Percentiles rank a stretch among this genome's conserved stretches.
phyloP scores from a whole-genome alignment of 2,888 invertebrate species.

The Nowickia ferox region DNA sequence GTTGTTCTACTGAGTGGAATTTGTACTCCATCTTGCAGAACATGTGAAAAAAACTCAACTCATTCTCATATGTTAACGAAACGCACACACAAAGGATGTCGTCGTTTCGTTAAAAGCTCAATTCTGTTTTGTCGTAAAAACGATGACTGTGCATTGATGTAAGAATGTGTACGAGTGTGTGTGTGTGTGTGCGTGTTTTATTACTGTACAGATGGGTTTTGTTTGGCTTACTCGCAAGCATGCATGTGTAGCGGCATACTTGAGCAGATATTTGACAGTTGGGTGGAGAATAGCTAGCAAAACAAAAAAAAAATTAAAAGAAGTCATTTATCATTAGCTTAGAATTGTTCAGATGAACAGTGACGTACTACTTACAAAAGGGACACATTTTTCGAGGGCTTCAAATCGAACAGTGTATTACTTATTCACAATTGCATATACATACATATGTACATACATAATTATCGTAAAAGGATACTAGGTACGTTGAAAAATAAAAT shows the following conservation, averaged over 20 bases:
- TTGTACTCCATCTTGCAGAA: slow-evolving; percentile 13
- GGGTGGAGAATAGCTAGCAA: slow-evolving; percentile 71
- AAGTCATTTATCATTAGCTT: slow-evolving; percentile 74
- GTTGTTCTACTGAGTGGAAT: slow-evolving; percentile 13
- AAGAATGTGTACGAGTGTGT: background rate
- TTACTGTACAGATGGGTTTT: slow-evolving; percentile 30
- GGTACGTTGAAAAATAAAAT: too few relatives aligned
- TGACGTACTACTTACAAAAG: background rate
- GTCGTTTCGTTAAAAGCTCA: slow-evolving; percentile 23
- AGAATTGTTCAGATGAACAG: slow-evolving; percentile 51
- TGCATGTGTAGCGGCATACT: slow-evolving; percentile 61
- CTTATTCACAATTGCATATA: too few relatives aligned
- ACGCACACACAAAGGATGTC: background rate
- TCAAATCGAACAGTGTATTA: background rate
- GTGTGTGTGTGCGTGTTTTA: background rate
- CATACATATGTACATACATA: too few relatives aligned
- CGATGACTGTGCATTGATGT: background rate
- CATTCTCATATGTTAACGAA: background rate
- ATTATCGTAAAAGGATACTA: too few relatives aligned
- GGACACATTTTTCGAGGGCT: background rate
- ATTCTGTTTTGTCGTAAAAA: slow-evolving; percentile 1
- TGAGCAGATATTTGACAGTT: slow-evolving; percentile 73
- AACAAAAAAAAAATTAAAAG: slow-evolving; percentile 64
- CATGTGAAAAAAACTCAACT: slow-evolving; percentile 12
- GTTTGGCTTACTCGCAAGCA: slow-evolving; percentile 14